Evolutionary conservation across 2,888 invertebrate species (phyloP).

Genomic region (Hofmannophila pseudospretella): DNA sequence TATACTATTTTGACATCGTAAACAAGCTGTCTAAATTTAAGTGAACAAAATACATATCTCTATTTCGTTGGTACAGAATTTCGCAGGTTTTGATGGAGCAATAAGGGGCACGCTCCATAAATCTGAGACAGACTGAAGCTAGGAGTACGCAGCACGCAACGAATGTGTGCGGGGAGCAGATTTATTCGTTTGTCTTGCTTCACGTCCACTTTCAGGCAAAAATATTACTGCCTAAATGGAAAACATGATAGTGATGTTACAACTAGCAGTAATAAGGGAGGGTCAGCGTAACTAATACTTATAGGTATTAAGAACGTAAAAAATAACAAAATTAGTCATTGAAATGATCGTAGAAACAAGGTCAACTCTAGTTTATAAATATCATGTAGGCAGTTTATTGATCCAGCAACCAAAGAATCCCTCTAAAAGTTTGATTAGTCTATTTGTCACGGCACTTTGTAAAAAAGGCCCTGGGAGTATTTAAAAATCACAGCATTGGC

Average conservation of each 20-base stretch:
- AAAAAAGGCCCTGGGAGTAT: conserved; percentile 40
- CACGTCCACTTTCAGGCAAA: conserved; percentile 41
- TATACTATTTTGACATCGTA: no score
- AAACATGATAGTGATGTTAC: no score
- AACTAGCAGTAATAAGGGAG: no score
- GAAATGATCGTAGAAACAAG: no score
- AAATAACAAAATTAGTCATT: no score
- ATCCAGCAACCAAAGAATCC: not conserved
- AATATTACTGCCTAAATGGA: conserved; percentile 34
- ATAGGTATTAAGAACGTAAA: no score
- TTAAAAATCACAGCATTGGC: conserved; percentile 58
- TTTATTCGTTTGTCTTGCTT: conserved; percentile 54
- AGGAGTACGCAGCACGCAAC: conserved; percentile 57
- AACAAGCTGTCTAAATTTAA: no score
- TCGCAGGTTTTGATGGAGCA: conserved; percentile 47
- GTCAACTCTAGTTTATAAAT: no score
- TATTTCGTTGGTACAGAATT: conserved; percentile 18
- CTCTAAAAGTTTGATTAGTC: conserved; percentile 18
- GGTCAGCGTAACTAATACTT: no score
- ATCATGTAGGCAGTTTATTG: no score
- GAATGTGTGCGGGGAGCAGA: conserved; percentile 49
- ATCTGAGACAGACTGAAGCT: conserved; percentile 39
- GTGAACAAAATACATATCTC: not conserved
- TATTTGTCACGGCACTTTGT: conserved; percentile 22
- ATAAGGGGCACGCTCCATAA: conserved; percentile 46